Conservation (phyloP, 2,888 invertebrate species). For the Diaprepes abbreviatus region DNA sequence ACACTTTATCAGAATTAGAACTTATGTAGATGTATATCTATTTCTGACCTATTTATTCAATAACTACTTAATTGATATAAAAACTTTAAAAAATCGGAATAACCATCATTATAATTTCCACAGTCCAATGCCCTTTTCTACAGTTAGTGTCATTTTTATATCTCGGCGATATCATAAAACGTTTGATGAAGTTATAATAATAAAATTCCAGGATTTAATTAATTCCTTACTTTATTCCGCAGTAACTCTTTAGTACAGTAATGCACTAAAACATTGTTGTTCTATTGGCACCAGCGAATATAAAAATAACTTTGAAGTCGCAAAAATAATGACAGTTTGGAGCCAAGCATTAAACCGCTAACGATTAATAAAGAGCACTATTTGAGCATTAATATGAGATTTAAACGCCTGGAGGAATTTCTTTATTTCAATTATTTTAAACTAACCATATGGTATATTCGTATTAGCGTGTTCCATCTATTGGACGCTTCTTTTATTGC, state of each 20-base stretch:
- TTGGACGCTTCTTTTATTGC: too few species aligned
- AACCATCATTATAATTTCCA: neutral
- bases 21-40: too few species aligned
- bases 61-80: too few species aligned
- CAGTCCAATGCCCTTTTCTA: neutral
- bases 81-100: neutral
- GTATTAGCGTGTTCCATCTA: too few species aligned
- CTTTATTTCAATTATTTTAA: too few species aligned
- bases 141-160: neutral
- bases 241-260: neutral
- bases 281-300: neutral
- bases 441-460: too few species aligned
- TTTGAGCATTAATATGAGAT: too few species aligned
- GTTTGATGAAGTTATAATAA: neutral
- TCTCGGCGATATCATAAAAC: neutral
- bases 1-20: too few species aligned
- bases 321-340: neutral
- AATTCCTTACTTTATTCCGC: neutral
- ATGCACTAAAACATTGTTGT: neutral
- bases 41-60: too few species aligned
- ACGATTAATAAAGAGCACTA: too few species aligned
- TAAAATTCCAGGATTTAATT: neutral
- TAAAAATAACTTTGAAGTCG: neutral
- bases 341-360: too few species aligned
- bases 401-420: too few species aligned